phyloP scores from a whole-genome alignment of 1,140 invertebrate species.

The Macrosteles quadrilineatus region DNA sequence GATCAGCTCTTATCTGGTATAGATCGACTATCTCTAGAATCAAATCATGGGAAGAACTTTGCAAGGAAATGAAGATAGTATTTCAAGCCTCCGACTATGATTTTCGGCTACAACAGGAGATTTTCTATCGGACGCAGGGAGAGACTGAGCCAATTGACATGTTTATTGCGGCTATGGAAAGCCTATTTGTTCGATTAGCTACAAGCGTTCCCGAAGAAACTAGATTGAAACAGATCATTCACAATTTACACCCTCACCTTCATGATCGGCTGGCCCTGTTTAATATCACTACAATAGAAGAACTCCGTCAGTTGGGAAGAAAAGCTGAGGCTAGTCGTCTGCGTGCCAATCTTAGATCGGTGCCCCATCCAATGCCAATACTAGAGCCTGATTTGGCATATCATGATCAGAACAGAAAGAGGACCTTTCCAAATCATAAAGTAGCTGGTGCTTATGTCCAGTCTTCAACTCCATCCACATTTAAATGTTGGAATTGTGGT shows the following conservation, averaged over 20 bases:
- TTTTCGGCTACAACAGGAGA: not conserved
- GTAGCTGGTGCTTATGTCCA: not conserved
- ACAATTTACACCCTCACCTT: conserved; percentile 9
- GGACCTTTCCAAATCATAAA: not conserved
- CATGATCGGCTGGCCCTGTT: not conserved
- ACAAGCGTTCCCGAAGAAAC: not conserved
- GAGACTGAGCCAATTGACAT: not conserved
- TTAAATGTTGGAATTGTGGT: conserved; percentile 9
- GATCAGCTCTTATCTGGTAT: conserved; percentile 17
- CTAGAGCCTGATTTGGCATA: conserved; percentile 15
- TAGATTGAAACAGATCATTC: not conserved
- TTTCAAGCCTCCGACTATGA: conserved; percentile 13
- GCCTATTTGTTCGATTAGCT: not conserved
- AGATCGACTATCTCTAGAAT: not conserved
- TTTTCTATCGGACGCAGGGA: conserved; percentile 5
- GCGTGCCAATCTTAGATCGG: not conserved
- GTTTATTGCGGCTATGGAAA: conserved; percentile 3
- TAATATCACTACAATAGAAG: not conserved
- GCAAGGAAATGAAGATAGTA: not conserved
- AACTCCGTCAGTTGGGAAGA: not conserved
- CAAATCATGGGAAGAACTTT: conserved; percentile 9
- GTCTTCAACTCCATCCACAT: not conserved
- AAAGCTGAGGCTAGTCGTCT: not conserved
- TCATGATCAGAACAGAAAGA: not conserved
- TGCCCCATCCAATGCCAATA: not conserved